Conservation (phyloP, 2,888 invertebrate genomes). For the Acanthoscelides obtectus region DNA sequence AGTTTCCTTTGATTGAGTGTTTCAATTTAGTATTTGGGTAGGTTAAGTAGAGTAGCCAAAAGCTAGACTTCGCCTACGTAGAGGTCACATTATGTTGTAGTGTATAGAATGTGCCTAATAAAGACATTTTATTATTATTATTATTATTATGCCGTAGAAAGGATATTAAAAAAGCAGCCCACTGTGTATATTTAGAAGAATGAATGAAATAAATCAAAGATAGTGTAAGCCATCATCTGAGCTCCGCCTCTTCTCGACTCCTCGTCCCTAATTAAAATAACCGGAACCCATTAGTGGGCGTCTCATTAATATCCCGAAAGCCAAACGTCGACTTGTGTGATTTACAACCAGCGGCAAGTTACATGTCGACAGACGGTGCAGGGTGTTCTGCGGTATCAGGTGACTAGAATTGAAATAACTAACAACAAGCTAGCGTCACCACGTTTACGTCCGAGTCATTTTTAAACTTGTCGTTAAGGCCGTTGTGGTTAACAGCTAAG, state of each 20-base stretch:
- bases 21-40: too few relatives aligned
- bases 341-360: not conserved
- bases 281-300: not conserved
- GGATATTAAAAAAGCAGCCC: too few relatives aligned
- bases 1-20: too few relatives aligned
- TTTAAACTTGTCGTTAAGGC: not conserved
- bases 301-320: not conserved
- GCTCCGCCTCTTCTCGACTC: not conserved
- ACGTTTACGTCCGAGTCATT: not conserved
- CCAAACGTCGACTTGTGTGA: not conserved
- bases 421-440: not conserved
- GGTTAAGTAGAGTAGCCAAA: too few relatives aligned
- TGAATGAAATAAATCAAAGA: not conserved
- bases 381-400: not conserved
- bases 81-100: too few relatives aligned
- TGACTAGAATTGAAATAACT: not conserved
- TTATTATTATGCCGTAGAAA: too few relatives aligned
- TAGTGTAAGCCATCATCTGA: not conserved
- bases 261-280: not conserved
- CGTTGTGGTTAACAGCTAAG: too few relatives aligned
- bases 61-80: too few relatives aligned
- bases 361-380: not conserved
- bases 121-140: too few relatives aligned
- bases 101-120: too few relatives aligned
- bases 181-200: too few relatives aligned